These are phyloP conservation scores for Acanthosoma haemorrhoidale DNA, from an alignment of 2,888 invertebrate species.

Conservation along the genomic window DNA sequence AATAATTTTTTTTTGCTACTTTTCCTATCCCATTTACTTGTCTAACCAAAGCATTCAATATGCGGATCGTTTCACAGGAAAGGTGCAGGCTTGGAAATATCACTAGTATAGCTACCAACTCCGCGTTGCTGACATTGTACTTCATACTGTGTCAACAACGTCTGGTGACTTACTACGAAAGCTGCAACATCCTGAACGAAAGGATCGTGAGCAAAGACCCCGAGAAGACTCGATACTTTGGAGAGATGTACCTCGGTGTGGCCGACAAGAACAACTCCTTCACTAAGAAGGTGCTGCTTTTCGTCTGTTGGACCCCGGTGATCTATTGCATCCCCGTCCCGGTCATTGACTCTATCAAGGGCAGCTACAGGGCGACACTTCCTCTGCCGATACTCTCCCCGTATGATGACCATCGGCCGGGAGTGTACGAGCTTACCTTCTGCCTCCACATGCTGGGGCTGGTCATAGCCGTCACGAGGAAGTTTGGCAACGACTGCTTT, in stretches of 20 bases:
- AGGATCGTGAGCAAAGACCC: background rate
- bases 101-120: background rate
- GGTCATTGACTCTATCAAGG: background rate
- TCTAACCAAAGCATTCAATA: too few relatives aligned
- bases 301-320: background rate
- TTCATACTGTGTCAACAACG: background rate
- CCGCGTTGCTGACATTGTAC: background rate
- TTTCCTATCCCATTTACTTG: too few relatives aligned
- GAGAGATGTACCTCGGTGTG: background rate
- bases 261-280: background rate
- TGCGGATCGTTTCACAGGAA: too few relatives aligned
- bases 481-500: constrained; percentile 11
- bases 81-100: background rate
- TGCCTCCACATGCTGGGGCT: background rate
- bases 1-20: background rate
- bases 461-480: background rate
- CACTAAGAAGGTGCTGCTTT: background rate
- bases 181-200: background rate
- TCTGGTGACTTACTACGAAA: background rate
- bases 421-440: background rate
- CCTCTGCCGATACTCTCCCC: background rate
- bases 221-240: background rate
- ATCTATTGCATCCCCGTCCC: background rate
- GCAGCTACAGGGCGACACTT: background rate
- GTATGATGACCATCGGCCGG: background rate